Evolutionary conservation across 2,113 vertebrate genomes (phyloP).

Genomic region (Aldabrachelys gigantea): DNA sequence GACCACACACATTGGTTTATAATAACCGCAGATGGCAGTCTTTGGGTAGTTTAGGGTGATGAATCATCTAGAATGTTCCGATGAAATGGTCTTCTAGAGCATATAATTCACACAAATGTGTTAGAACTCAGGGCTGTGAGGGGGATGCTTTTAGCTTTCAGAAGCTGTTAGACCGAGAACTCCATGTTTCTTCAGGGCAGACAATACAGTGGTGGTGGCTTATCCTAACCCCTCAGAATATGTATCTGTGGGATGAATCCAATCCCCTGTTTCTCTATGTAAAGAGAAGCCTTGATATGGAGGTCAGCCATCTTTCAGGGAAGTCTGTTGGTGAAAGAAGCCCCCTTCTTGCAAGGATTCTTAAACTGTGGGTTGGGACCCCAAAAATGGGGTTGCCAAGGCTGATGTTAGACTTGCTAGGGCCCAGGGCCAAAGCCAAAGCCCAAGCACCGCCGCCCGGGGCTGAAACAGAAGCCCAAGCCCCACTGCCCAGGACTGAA

Average conservation of each 20-base stretch:
- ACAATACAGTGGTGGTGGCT: background rate
- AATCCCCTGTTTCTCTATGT: background rate
- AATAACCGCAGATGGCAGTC: accelerated
- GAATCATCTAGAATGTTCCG: background rate
- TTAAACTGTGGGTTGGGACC: too few relatives aligned
- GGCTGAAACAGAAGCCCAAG: too few relatives aligned
- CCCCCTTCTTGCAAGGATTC: background rate
- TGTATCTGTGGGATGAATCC: background rate
- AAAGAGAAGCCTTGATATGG: background rate
- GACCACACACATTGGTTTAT: background rate
- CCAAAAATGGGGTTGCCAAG: too few relatives aligned
- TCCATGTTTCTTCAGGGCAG: background rate
- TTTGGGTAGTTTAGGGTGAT: background rate
- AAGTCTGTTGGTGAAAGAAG: background rate
- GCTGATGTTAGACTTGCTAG: too few relatives aligned
- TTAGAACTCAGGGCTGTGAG: background rate
- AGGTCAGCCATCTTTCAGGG: background rate
- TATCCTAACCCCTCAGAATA: background rate
- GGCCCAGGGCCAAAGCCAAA: too few relatives aligned
- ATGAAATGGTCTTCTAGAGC: background rate
- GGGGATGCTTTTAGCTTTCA: background rate
- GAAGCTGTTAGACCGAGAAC: background rate
- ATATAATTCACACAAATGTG: background rate
- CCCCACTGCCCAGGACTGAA: too few relatives aligned
- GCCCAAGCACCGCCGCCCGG: too few relatives aligned